A percentile compares a stretch with the other conserved stretches of the same genome.
phyloP scores from a whole-genome alignment of 2,113 vertebrate species.

The Daboia siamensis region DNA sequence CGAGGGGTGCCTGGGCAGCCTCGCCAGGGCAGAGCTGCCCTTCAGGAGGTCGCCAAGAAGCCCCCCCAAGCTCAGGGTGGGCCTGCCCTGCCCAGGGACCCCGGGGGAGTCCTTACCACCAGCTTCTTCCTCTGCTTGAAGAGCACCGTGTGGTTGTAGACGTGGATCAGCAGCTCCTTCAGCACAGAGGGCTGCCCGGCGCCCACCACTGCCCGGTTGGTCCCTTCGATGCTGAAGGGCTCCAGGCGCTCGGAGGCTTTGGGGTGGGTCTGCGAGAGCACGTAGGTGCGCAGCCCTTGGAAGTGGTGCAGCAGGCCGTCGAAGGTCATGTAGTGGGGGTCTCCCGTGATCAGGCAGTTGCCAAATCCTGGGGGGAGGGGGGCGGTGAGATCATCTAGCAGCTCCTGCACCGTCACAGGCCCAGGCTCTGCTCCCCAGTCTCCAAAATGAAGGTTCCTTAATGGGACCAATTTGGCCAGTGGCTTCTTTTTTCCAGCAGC shows the following conservation, averaged over 20 bases:
- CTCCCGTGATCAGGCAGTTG: slow-evolving; percentile 66
- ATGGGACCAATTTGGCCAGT: neutral
- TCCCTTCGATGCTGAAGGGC: slow-evolving; percentile 71
- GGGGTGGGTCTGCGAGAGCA: slow-evolving; percentile 68
- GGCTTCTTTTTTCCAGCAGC: neutral
- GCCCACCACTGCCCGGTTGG: slow-evolving; percentile 45
- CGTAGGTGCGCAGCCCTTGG: slow-evolving; percentile 69
- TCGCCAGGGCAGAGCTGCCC: neutral
- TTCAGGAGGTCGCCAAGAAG: neutral
- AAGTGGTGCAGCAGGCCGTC: slow-evolving; percentile 75
- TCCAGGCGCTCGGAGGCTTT: slow-evolving; percentile 64
- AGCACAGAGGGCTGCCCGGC: slow-evolving; percentile 51
- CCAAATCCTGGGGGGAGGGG: slow-evolving; percentile 63
- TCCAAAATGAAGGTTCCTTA: neutral
- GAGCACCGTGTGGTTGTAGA: slow-evolving; percentile 77
- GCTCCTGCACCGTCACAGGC: neutral
- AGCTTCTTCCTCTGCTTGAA: slow-evolving; percentile 66
- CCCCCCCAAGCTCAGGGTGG: neutral
- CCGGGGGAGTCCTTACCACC: slow-evolving; percentile 65
- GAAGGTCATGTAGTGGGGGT: slow-evolving; percentile 76
- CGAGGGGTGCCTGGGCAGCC: neutral
- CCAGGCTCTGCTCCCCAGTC: neutral
- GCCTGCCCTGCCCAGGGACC: neutral
- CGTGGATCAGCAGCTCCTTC: slow-evolving; percentile 68
- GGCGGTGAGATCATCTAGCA: neutral